phyloP scores from a whole-genome alignment of 2,113 vertebrate species.

The Paraplagusia blochii region DNA sequence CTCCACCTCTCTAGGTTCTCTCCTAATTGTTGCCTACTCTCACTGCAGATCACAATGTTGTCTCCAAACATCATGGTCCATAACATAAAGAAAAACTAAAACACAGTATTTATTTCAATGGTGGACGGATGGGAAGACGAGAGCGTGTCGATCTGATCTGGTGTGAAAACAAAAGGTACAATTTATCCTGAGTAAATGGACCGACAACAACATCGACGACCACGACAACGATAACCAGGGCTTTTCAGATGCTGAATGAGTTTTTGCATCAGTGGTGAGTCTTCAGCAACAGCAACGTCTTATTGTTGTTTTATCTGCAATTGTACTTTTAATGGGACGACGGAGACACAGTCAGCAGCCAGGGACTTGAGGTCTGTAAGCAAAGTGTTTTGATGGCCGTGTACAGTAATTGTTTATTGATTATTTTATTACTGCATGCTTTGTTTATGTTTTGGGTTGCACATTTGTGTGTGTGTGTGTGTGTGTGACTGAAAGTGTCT shows the following conservation, averaged over 20 bases:
- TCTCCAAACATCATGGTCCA: too few relatives aligned
- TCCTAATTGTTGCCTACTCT: too few relatives aligned
- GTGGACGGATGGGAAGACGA: too few relatives aligned
- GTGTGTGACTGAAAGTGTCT: slow-evolving; percentile 19
- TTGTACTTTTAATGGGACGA: slow-evolving; percentile 33
- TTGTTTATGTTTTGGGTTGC: slow-evolving; percentile 38
- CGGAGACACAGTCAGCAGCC: slow-evolving; percentile 35
- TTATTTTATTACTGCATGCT: slow-evolving; percentile 59
- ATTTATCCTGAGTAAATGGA: too few relatives aligned
- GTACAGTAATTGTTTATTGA: slow-evolving; percentile 67
- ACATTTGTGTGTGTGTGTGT: slow-evolving; percentile 10
- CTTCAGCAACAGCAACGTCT: slow-evolving; percentile 4
- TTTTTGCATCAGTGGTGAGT: slow-evolving; percentile 5
- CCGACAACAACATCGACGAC: too few relatives aligned
- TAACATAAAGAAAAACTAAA: too few relatives aligned
- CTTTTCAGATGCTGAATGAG: not conserved
- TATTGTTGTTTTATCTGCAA: slow-evolving; percentile 32
- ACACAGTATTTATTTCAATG: too few relatives aligned
- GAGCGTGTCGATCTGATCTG: too few relatives aligned
- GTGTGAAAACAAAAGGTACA: too few relatives aligned
- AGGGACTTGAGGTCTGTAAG: slow-evolving; percentile 60
- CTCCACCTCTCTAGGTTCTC: too few relatives aligned
- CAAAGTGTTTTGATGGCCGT: slow-evolving; percentile 51
- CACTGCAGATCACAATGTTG: too few relatives aligned
- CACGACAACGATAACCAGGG: too few relatives aligned